A percentile compares a stretch with the other conserved stretches of the same genome.
These are phyloP conservation scores for Ciconia maguari DNA, from an alignment of 2,113 vertebrate species.

Conservation along the genomic window DNA sequence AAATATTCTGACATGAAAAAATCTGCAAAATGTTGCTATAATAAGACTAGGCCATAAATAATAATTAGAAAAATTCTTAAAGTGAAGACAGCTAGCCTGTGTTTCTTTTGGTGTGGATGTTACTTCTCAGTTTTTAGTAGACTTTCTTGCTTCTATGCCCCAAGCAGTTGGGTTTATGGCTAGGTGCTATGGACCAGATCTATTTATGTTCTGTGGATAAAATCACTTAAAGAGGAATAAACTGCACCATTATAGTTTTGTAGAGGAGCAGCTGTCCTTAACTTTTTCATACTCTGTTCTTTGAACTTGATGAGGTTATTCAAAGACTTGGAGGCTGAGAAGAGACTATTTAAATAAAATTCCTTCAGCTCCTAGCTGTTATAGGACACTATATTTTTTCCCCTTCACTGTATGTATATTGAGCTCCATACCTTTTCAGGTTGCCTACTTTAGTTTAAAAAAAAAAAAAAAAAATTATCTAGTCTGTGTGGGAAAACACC, in stretches of 20 bases:
- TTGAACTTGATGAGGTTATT: neutral
- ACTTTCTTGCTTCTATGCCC: neutral
- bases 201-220: neutral
- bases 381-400: neutral
- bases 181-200: neutral
- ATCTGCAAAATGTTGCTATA: neutral
- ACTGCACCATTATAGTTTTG: fast-evolving
- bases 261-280: neutral
- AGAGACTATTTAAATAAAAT: neutral
- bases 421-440: neutral
- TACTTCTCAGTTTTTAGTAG: neutral
- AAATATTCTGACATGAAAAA: neutral
- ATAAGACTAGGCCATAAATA: neutral
- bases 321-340: neutral
- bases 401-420: neutral
- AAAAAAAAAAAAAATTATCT: neutral
- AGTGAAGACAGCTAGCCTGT: neutral
- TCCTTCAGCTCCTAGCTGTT: neutral
- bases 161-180: neutral
- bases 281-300: neutral
- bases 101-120: neutral
- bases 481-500: neutral
- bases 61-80: neutral
- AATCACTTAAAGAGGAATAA: neutral
- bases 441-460: neutral